Base-by-base conservation (phyloP, 2,113 vertebrate genomes). In the Sakesphorus luctuosus region DNA sequence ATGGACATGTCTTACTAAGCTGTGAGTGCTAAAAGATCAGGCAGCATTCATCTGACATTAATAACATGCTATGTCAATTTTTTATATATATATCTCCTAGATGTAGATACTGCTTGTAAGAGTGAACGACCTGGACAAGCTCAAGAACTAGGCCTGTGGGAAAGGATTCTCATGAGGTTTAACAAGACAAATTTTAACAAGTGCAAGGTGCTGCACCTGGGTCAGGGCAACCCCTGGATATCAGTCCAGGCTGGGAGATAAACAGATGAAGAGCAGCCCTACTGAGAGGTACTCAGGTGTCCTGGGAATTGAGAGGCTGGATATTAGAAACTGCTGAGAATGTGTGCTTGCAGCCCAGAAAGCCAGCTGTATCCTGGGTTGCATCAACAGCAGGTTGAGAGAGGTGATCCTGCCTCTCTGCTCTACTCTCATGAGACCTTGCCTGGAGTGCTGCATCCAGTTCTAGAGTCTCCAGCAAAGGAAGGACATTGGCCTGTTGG, bases 81-180 rank as follows among this genome's bases (percentile, higher is more conserved):
- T 58, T 81, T 59, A 21, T 40, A 38, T 56, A 17, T 65, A 40
- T 69, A 43, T 15, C 40, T 43, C 7, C n/a, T 56, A 49, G 61
- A 69, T 72, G 26, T 85, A 92, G 65, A 26, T 67, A 18, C 8
- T 33, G 14, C 13, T 84, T 61, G 4, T 61, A 47, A 26, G 47
- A 68, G 9, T 65, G 62, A 52, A 11, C 28, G 13, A 38, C 33
- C 12, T 44, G 52, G 23, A 58, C 18, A 50, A 52, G 36, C 33
- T 67, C 0, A 0, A 36, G 26, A 73, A 36, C 3, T 13, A 49
- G 44, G 9, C 40, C 24, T 9, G 5, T 5, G 12, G 28, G 33
- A 67, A 66, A 44, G 52, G 20, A 46, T n/a, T 66, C 21, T 66
- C 31, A 33, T 24, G 43, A n/a, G 43, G 28, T 44, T 59, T 52